A percentile compares a stretch with the other conserved stretches of the same genome.
Conservation (phyloP, 1,140 invertebrate genomes). For the Drosophila paulistorum region DNA sequence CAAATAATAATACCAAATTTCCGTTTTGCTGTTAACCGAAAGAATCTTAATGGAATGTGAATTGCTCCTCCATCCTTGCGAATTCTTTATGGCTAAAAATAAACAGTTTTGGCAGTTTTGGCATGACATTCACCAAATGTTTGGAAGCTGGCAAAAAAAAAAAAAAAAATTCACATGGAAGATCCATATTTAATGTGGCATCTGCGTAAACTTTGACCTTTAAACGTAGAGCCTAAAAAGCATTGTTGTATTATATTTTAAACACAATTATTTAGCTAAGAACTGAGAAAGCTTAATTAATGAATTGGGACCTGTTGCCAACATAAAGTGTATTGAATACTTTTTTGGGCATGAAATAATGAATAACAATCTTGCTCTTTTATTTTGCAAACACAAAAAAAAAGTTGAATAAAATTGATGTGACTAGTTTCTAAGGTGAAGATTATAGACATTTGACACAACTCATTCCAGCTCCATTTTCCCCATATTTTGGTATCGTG, state of each 20-base stretch:
- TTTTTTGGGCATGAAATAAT: too few relatives aligned
- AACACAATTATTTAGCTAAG: too few relatives aligned
- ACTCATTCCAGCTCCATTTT: background rate
- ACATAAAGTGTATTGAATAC: too few relatives aligned
- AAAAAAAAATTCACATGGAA: background rate
- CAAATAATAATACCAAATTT: background rate
- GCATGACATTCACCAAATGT: background rate
- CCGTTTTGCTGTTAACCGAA: background rate
- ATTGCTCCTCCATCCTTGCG: background rate
- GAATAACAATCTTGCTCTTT: too few relatives aligned
- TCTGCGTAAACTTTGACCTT: too few relatives aligned
- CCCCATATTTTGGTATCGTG: background rate
- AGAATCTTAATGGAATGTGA: background rate
- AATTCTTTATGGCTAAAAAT: background rate
- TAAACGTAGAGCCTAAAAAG: too few relatives aligned
- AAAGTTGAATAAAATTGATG: too few relatives aligned
- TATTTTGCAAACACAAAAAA: too few relatives aligned
- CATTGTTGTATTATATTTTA: too few relatives aligned
- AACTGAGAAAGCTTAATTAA: too few relatives aligned
- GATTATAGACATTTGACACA: slow-evolving; percentile 1
- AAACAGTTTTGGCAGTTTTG: background rate
- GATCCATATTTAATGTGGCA: background rate
- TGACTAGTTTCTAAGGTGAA: background rate
- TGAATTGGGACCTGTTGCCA: too few relatives aligned
- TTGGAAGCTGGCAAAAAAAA: background rate